phyloP scores from a whole-genome alignment of 2,113 vertebrate species.

The Epinephelus moara region DNA sequence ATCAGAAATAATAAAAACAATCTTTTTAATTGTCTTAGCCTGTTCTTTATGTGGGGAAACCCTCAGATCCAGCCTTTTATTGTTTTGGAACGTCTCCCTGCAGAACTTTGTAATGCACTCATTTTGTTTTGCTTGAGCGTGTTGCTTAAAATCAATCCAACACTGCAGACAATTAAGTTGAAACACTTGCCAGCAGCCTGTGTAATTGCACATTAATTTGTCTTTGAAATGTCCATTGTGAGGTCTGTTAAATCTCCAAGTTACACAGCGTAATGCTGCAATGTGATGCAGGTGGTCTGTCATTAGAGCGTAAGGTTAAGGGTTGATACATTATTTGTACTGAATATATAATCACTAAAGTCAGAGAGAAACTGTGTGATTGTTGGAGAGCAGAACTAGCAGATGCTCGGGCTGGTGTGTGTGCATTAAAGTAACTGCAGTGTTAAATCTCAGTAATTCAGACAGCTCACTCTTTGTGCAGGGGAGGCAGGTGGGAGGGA shows the following conservation, averaged over 20 bases:
- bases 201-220: slow-evolving; percentile 14
- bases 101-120: neutral
- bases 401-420: slow-evolving; percentile 30
- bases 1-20: neutral
- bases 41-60: neutral
- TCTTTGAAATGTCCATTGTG: slow-evolving; percentile 3
- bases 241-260: slow-evolving; percentile 31
- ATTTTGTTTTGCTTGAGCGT: slow-evolving; percentile 14
- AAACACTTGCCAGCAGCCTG: slow-evolving; percentile 18
- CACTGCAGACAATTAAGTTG: slow-evolving; percentile 13
- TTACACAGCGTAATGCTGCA: slow-evolving; percentile 16
- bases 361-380: slow-evolving; percentile 47
- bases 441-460: slow-evolving; percentile 28
- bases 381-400: slow-evolving; percentile 47
- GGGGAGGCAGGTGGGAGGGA: slow-evolving; percentile 32
- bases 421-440: slow-evolving; percentile 22
- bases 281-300: slow-evolving; percentile 34
- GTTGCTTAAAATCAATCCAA: slow-evolving; percentile 16
- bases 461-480: slow-evolving; percentile 5
- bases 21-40: neutral
- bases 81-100: neutral
- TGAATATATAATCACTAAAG: slow-evolving; percentile 48
- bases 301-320: slow-evolving; percentile 10
- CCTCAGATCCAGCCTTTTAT: neutral
- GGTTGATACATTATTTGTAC: slow-evolving; percentile 44